A percentile compares a stretch with the other conserved stretches of the same genome.
These are phyloP conservation scores for Neopelma chrysocephalum DNA, from an alignment of 2,797 vertebrate genomes.

Conservation along the genomic window DNA sequence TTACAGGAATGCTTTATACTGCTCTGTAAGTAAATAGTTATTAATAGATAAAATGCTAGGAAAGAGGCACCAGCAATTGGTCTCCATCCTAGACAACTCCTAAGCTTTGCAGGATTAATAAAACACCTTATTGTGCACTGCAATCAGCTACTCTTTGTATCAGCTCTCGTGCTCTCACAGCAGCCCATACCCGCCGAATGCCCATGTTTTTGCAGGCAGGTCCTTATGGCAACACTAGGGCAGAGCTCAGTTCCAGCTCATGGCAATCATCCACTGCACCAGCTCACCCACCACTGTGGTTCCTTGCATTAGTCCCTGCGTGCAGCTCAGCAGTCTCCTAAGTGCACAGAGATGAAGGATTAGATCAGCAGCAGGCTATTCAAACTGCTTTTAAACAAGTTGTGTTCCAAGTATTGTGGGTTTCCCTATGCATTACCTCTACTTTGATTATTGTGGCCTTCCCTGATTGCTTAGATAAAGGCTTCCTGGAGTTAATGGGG, in stretches of 20 bases:
- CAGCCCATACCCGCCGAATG: background rate
- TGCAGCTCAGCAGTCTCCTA: background rate
- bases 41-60: background rate
- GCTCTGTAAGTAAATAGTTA: background rate
- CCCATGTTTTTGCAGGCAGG: background rate
- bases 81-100: background rate
- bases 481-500: slow-evolving; percentile 4
- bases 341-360: background rate
- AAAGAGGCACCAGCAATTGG: background rate
- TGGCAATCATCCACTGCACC: background rate
- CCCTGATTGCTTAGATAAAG: background rate
- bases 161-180: background rate
- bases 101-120: background rate
- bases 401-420: background rate
- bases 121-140: background rate
- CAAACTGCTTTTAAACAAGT: background rate
- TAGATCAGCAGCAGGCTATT: background rate
- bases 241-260: background rate
- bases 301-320: background rate
- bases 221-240: background rate
- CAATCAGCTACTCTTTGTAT: fast-evolving
- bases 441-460: background rate
- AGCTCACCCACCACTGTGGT: background rate
- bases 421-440: background rate
- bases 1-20: background rate